Evolutionary conservation across 2,888 invertebrate genomes (phyloP).

Genomic region (Calameuta idolon): DNA sequence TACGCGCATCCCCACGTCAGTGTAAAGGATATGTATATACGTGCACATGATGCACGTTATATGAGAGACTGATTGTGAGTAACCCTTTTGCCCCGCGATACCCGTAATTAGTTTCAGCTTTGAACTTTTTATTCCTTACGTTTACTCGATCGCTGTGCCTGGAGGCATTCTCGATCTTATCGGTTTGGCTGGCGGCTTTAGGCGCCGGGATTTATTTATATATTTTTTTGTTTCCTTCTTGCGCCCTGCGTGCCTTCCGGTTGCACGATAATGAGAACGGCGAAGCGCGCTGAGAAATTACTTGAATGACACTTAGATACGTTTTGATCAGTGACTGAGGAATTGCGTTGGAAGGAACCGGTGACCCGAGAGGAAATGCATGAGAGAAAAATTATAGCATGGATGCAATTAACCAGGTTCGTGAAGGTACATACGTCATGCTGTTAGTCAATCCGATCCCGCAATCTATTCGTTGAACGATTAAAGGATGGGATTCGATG

Average conservation of each 20-base stretch:
- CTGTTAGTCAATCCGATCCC: background rate
- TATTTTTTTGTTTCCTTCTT: background rate
- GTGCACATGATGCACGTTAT: background rate
- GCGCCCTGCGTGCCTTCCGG: background rate
- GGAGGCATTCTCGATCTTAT: background rate
- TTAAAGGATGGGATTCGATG: background rate
- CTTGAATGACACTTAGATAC: background rate
- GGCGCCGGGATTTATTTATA: background rate
- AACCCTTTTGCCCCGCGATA: constrained; percentile 19
- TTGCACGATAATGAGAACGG: background rate
- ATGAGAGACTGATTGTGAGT: constrained; percentile 6
- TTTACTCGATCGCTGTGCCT: background rate
- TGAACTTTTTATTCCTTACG: constrained; percentile 12
- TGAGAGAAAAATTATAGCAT: background rate
- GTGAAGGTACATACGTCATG: background rate
- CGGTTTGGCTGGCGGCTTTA: background rate
- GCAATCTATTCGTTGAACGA: background rate
- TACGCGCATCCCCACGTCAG: constrained; percentile 19
- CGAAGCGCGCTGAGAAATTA: background rate
- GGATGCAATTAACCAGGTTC: background rate
- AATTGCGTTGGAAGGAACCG: background rate
- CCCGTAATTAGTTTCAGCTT: constrained; percentile 23
- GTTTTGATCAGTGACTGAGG: background rate
- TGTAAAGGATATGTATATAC: background rate
- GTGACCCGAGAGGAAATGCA: background rate